Evolutionary conservation across 2,888 invertebrate genomes (phyloP).

Genomic region (Scaeva pyrastri): DNA sequence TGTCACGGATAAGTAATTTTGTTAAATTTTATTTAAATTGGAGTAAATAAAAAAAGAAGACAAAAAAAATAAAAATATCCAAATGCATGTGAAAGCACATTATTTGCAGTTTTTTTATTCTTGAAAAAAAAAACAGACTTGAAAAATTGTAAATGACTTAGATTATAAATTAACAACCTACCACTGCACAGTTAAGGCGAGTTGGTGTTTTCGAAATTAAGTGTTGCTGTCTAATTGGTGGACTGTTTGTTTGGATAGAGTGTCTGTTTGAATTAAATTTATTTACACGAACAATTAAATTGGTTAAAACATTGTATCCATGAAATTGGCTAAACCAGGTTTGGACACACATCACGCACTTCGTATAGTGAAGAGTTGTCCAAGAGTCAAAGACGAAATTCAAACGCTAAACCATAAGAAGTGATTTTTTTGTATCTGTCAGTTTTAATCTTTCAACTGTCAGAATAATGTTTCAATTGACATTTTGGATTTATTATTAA

Average conservation of each 20-base stretch:
- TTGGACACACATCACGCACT: too few relatives aligned
- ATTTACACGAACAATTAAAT: neutral
- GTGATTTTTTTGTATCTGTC: too few relatives aligned
- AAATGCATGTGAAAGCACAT: neutral
- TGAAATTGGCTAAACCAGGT: too few relatives aligned
- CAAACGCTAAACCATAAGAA: too few relatives aligned
- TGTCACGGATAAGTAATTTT: slow-evolving; percentile 70
- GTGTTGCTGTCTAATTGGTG: slow-evolving; percentile 14
- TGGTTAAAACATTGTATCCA: too few relatives aligned
- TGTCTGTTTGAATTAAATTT: neutral
- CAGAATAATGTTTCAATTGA: too few relatives aligned
- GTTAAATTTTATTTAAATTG: slow-evolving; percentile 38
- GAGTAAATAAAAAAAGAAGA: slow-evolving; percentile 4
- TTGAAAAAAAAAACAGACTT: slow-evolving; percentile 12
- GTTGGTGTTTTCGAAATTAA: neutral
- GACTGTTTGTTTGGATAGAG: slow-evolving; percentile 11
- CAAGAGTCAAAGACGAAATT: too few relatives aligned
- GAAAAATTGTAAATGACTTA: slow-evolving; percentile 43
- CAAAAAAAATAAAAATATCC: neutral
- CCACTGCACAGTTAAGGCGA: too few relatives aligned
- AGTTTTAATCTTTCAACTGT: too few relatives aligned
- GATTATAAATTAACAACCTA: slow-evolving; percentile 38
- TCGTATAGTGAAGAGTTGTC: too few relatives aligned
- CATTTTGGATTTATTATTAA: too few relatives aligned
- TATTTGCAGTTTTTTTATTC: neutral